Conservation (phyloP, 2,888 invertebrate species). For the Drosophila mettleri region DNA sequence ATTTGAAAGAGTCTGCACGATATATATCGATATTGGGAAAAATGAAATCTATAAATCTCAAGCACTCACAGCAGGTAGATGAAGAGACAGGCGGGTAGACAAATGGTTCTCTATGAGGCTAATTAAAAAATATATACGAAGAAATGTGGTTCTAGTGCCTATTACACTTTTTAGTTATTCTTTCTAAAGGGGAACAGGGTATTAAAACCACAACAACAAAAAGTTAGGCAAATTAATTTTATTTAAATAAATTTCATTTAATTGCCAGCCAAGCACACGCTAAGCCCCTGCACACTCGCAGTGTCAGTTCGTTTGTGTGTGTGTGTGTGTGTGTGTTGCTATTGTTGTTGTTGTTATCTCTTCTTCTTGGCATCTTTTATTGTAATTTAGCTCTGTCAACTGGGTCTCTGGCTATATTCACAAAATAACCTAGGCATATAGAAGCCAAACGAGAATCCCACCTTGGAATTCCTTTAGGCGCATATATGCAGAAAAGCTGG, state of each 20-base stretch:
- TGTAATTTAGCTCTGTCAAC: slow-evolving; percentile 73
- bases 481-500: not conserved
- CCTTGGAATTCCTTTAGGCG: slow-evolving; percentile 44
- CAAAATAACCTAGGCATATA: slow-evolving; percentile 51
- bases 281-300: slow-evolving; percentile 32
- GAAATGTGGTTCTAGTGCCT: not conserved
- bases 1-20: not conserved
- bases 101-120: not conserved
- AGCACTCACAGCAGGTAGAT: too few relatives aligned
- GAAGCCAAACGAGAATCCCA: slow-evolving; percentile 42
- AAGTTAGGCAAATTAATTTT: slow-evolving; percentile 66
- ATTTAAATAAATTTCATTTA: slow-evolving; percentile 81
- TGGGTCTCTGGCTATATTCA: slow-evolving; percentile 52
- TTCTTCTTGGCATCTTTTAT: slow-evolving; percentile 48
- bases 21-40: not conserved
- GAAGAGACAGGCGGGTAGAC: too few relatives aligned
- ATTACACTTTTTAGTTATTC: not conserved
- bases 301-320: slow-evolving; percentile 7
- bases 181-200: slow-evolving; percentile 1
- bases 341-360: slow-evolving; percentile 31
- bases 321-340: slow-evolving; percentile 24
- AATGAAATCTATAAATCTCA: not conserved
- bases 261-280: slow-evolving; percentile 74
- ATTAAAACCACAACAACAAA: slow-evolving; percentile 28
- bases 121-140: not conserved